A percentile compares a stretch with the other conserved stretches of the same genome.
Evolutionary conservation across 2,888 invertebrate genomes (phyloP).

Genomic region (Fabriciana adippe): DNA sequence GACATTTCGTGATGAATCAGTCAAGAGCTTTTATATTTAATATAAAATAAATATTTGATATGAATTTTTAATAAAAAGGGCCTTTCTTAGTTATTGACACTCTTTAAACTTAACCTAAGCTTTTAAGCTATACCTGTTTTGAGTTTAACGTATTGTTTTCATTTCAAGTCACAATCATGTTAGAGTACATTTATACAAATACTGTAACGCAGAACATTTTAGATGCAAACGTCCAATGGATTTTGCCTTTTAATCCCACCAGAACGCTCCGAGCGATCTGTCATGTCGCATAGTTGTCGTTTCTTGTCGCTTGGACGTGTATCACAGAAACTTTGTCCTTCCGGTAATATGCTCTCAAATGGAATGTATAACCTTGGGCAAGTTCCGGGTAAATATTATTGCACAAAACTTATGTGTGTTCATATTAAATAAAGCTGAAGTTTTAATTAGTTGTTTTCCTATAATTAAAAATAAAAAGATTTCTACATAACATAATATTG

Average conservation of each 20-base stretch:
- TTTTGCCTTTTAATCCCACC: constrained; percentile 25
- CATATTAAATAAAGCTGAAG: constrained; percentile 5
- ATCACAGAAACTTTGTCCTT: constrained; percentile 19
- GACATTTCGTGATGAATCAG: too few relatives aligned
- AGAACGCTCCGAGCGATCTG: constrained; percentile 25
- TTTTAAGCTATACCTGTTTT: too few relatives aligned
- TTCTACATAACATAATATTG: too few relatives aligned
- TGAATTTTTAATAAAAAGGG: too few relatives aligned
- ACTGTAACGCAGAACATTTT: constrained; percentile 2
- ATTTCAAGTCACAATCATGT: not conserved
- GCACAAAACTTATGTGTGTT: not conserved
- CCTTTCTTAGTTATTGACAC: too few relatives aligned
- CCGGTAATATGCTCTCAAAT: not conserved
- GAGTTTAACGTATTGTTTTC: not conserved
- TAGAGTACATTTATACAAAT: not conserved
- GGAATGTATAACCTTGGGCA: not conserved
- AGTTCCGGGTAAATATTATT: not conserved
- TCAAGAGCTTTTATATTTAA: too few relatives aligned
- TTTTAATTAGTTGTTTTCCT: not conserved
- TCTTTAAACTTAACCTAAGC: too few relatives aligned
- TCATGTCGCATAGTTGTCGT: constrained; percentile 29
- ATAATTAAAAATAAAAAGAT: too few relatives aligned
- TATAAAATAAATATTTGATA: too few relatives aligned
- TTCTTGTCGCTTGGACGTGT: constrained; percentile 21
- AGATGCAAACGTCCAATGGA: constrained; percentile 20